phyloP scores from a whole-genome alignment of 2,113 vertebrate genomes.

The Hippocampus barbouri region DNA sequence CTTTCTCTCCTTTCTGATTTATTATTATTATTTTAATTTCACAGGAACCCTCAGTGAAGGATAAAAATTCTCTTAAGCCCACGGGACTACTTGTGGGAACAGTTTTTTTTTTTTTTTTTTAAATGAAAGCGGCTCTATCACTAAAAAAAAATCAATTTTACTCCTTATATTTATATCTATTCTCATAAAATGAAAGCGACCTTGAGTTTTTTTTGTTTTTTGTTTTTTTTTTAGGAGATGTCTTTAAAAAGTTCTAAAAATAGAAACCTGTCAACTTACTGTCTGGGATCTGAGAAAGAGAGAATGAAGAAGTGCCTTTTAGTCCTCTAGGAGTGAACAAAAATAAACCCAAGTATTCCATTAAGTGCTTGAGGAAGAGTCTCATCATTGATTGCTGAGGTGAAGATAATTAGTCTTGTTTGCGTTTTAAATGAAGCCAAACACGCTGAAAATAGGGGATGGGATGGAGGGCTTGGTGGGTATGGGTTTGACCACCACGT shows the following conservation, averaged over 20 bases:
- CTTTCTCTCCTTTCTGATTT: neutral
- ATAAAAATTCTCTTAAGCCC: conserved; percentile 32
- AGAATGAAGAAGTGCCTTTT: conserved; percentile 52
- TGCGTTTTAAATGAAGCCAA: conserved; percentile 83
- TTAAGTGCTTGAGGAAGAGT: conserved; percentile 60
- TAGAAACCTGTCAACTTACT: conserved; percentile 49
- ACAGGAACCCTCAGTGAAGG: conserved; percentile 15
- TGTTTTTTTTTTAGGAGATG: neutral
- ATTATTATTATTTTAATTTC: conserved; percentile 26
- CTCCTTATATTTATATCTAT: conserved; percentile 23
- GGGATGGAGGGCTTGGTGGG: conserved; percentile 86
- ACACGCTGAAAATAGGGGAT: conserved; percentile 86
- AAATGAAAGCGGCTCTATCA: conserved; percentile 53
- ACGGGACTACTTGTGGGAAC: conserved; percentile 48
- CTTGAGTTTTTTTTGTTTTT: conserved; percentile 5
- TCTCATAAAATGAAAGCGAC: conserved; percentile 48
- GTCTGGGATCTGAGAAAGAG: conserved; percentile 32
- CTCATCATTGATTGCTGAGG: conserved; percentile 14
- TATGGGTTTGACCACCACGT: conserved; percentile 93
- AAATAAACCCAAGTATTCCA: conserved; percentile 40
- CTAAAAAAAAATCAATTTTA: conserved; percentile 36
- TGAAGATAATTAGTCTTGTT: conserved; percentile 37
- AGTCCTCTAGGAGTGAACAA: conserved; percentile 40
- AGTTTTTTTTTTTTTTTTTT: conserved; percentile 67
- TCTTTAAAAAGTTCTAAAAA: conserved; percentile 40